Base-by-base conservation (phyloP, 2,113 vertebrate genomes). In the Calyptommatus sinebrachiatus region DNA sequence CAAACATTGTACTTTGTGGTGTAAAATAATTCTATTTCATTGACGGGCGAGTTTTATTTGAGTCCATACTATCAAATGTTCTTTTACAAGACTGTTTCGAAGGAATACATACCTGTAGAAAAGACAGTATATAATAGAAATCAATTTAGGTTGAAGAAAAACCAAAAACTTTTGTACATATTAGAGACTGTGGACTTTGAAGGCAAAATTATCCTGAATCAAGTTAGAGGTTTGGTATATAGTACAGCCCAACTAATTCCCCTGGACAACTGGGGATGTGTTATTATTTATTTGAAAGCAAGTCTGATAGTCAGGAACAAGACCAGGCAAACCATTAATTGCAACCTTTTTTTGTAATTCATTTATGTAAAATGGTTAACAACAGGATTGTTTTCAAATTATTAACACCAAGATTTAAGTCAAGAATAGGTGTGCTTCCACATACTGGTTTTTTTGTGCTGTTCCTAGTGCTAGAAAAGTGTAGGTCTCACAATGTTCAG, bases 101-200 rank as follows among this genome's bases (percentile, higher is more conserved):
- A 83, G 77, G 65, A 79, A 81, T 71, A 83, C 84, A 84, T 79
- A 86, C 2, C 41, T 71, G 0, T 86, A 69, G 79, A 89, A 80
- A 89, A 86, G 20, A 81, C 88, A 83, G 79, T 8, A 78, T 76
- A 80, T 83, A 68, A 53, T 83, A 24, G 28, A 41, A 28, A 45
- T 57, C 78, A 80, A 77, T 62, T 82, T 69, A 67, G 71, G 81
- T 69, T 70, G 48, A 65, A 50, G 29, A 29, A 50, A 76, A 14
- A 57, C 14, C 12, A 18, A 57, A 57, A 18, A 18, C 24, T 81
- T 79, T 88, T 78, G 87, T 67, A 76, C 0, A 0, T 68, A 83
- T 78, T 75, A 86, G 50, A 83, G 75, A 87, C 73, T 83, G 46
- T 63, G 85, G 20, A 18, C 48, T 75, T 74, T 79, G 73, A 18